Percentiles rank a stretch among this genome's conserved stretches.
Conservation (phyloP, 2,888 invertebrate genomes). For the Pemphredon lugubris region DNA sequence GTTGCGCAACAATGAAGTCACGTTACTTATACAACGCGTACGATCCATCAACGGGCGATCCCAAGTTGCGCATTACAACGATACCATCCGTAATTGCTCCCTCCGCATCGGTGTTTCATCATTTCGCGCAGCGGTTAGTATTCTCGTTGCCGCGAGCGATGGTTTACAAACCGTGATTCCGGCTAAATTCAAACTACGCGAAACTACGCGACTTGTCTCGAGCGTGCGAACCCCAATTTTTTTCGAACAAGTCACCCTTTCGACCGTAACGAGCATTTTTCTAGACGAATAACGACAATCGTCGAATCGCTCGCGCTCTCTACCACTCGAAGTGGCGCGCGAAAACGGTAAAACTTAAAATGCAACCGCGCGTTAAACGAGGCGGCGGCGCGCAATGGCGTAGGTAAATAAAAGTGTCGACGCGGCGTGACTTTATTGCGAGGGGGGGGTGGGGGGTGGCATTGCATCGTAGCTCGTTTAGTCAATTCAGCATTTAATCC, state of each 20-base stretch:
- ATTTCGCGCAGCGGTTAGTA: too few species aligned
- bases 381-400: conserved; percentile 40
- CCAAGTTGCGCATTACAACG: too few species aligned
- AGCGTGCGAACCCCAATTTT: conserved; percentile 8
- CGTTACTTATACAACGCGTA: too few species aligned
- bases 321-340: conserved; percentile 33
- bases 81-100: too few species aligned
- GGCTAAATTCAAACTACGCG: too few species aligned
- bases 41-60: too few species aligned
- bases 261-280: conserved; percentile 36
- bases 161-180: too few species aligned
- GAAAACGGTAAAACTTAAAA: conserved; percentile 40
- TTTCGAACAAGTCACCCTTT: neutral
- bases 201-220: too few species aligned
- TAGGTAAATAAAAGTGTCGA: conserved; percentile 59
- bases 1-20: too few species aligned
- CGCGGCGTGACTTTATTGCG: conserved; percentile 53
- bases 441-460: too few species aligned
- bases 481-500: conserved; percentile 55
- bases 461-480: conserved; percentile 53
- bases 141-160: too few species aligned
- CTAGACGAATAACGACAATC: conserved; percentile 38
- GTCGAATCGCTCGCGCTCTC: conserved; percentile 34
- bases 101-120: too few species aligned
- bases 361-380: conserved; percentile 49